Evolutionary conservation across 2,113 vertebrate genomes (phyloP).

Genomic region (Dunckerocampus dactyliophorus): DNA sequence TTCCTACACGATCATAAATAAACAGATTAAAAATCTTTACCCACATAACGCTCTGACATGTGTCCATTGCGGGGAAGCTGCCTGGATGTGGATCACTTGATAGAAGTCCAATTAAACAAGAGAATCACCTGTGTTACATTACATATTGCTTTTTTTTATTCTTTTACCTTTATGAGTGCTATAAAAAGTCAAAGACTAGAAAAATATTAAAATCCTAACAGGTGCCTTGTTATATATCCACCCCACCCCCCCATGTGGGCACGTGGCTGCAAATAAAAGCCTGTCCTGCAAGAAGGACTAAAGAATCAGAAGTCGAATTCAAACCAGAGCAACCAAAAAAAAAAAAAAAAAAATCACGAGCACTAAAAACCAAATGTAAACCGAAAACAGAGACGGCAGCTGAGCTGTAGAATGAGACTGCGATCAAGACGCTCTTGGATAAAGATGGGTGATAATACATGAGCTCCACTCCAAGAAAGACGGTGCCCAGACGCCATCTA

Average conservation of each 20-base stretch:
- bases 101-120: constrained; percentile 44
- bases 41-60: constrained; percentile 60
- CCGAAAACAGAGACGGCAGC: constrained; percentile 24
- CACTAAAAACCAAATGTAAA: constrained; percentile 53
- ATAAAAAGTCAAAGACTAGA: constrained; percentile 55
- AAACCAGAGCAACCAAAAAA: constrained; percentile 9
- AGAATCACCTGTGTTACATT: constrained; percentile 29
- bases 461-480: too few relatives aligned
- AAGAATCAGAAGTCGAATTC: constrained; percentile 55
- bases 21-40: constrained; percentile 66
- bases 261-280: constrained; percentile 39
- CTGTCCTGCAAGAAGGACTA: constrained; percentile 48
- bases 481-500: too few relatives aligned
- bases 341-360: constrained; percentile 36
- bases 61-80: constrained; percentile 55
- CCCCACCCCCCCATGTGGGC: constrained; percentile 54
- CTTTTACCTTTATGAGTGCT: constrained; percentile 35
- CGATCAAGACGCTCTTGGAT: too few relatives aligned
- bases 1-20: constrained; percentile 68
- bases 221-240: neutral
- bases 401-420: too few relatives aligned
- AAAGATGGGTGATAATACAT: too few relatives aligned
- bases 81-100: constrained; percentile 43
- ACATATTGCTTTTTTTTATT: constrained; percentile 45
- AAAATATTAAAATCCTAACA: constrained; percentile 69